Evolutionary conservation across 2,888 invertebrate genomes (phyloP).

Genomic region (Agrochola lychnidis): DNA sequence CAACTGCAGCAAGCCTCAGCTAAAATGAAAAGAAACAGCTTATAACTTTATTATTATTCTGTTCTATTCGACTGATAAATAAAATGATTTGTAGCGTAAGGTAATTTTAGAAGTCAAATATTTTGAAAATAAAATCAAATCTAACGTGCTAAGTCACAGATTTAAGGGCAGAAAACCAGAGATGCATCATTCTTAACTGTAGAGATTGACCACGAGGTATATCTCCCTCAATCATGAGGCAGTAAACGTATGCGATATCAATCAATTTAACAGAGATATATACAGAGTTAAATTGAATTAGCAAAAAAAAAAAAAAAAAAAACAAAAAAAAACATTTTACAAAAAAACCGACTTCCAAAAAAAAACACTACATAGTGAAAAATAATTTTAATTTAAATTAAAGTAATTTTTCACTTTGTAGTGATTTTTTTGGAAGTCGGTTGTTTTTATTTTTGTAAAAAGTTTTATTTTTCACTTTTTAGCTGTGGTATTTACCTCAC

Average conservation of each 20-base stretch:
- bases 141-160: neutral
- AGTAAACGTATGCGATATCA: neutral
- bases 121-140: no score
- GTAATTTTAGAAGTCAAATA: neutral
- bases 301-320: neutral
- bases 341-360: no score
- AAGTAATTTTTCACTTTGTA: no score
- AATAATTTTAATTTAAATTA: no score
- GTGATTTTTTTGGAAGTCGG: no score
- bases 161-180: neutral
- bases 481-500: no score
- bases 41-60: neutral
- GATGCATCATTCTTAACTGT: neutral
- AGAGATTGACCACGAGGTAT: neutral
- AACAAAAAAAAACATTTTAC: no score
- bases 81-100: neutral
- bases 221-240: neutral
- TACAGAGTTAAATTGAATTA: no score
- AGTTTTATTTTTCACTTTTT: no score
- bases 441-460: no score
- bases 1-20: constrained; percentile 48
- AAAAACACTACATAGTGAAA: no score
- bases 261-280: no score
- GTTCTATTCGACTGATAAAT: neutral
- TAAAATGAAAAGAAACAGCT: constrained; percentile 11